Evolutionary conservation across 2,113 vertebrate genomes (phyloP), one percentile per base, ranked within the genome.

Genomic region (Datnioides undecimradiatus): DNA sequence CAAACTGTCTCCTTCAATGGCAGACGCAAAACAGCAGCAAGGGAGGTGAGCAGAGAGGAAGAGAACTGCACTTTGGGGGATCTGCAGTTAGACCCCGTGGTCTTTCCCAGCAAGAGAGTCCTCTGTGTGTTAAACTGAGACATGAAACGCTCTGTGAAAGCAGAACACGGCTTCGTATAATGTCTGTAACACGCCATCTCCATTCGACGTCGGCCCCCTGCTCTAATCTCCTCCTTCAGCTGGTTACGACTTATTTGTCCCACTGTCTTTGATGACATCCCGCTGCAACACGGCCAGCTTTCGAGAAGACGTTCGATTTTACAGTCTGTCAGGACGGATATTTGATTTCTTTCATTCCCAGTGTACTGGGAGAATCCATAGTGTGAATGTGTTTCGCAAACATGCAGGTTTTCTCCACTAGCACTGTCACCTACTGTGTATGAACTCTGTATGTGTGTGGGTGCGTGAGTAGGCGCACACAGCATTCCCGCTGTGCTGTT

Each of bases 401-500:
- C 88, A 89, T 77, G 76, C 76, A 84, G 86, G 76, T 85, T 91
- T 88, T 83, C 80, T 91, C 62, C 38, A 64, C 51, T 71, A n/a
- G 19, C 33, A 43, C 58, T 79, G 85, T 81, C 85, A 73, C 73
- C 65, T 38, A 45, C 73, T 71, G 52, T 25, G 31, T 54, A 19
- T 72, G 29, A 73, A 73, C 36, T 63, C 3, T 16, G 34, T 52
- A 52, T 38, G 48, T 17, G 38, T n/a, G 31, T 48, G 74, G 23
- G 33, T 85, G 69, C 64, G 43, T 73, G 40, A 65, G 66, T 66
- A 36, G 60, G 54, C 9, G 14, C 46, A 38, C 46, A 36, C 63
- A 38, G 33, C 17, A 1, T 73, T 52, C 7, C 80, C 13, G 8
- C 75, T 70, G 67, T 81, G 73, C 83, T 31, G 57, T 72, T 82